Evolutionary conservation across 2,797 vertebrate genomes (phyloP), one percentile per base, ranked within the genome.

Genomic region (Yasuhikotakia modesta): DNA sequence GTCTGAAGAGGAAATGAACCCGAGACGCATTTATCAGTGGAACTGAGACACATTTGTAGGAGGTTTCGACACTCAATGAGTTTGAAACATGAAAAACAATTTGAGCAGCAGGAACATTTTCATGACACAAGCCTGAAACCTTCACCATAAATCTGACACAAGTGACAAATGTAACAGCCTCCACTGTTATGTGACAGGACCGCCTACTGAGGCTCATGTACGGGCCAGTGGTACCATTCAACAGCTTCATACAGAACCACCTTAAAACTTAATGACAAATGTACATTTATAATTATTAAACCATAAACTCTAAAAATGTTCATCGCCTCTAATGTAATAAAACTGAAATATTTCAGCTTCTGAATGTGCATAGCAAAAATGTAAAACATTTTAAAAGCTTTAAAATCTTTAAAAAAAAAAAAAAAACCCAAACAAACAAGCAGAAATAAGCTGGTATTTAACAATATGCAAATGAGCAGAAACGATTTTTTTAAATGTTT

Each of bases 351-450:
- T 16, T 45, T 52, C 67, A 61, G 61, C 48, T 68, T 74, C 35
- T 17, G 19, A 32, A 43, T 61, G 17, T 79, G 70, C 80, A 67
- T 61, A 67, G 53, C 65, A 78, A 78, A 61, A 55, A 43, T 27
- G 2, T 27, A 27, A 27, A 27, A 85, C 53, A 81, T 85, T 73
- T 27, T 5, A 66, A 79, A 86, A 12, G 69, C 57, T 79, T 45
- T 53, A 81, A 78, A 83, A 79, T 27, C 83, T 73, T 48, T 48
- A 85, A 12, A 76, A 84, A 83, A 84, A n/a, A 73, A 80, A 82
- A 74, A 69, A 19, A 77, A 77, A 43, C 10, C 6, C 0, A 39
- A 43, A 43, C 39, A 39, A 39, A 10, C 35, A 39, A 10, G 7
- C 32, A 11, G 35, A 39, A 27, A 39, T 39, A 39, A 39, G 39